Percentiles rank a stretch among this genome's conserved stretches.
These are phyloP conservation scores for Saccopteryx leptura DNA, from an alignment of 2,113 vertebrate genomes.

Conservation along the genomic window DNA sequence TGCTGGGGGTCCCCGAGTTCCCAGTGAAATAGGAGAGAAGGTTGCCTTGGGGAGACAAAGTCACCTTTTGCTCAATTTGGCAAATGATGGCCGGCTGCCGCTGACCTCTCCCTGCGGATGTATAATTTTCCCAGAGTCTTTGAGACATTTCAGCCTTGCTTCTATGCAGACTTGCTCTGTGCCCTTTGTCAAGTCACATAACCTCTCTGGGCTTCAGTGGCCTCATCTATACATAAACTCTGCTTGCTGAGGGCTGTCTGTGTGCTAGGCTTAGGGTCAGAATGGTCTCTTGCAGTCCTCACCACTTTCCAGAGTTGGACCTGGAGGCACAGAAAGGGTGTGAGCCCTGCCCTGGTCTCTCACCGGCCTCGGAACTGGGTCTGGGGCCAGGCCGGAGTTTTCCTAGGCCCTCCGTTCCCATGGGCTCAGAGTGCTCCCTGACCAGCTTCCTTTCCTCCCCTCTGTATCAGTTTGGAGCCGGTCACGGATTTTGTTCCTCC, in stretches of 20 bases:
- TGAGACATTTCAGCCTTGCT: background rate
- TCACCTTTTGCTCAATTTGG: fast-evolving
- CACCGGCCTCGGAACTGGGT: background rate
- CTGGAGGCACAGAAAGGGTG: background rate
- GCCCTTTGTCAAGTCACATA: background rate
- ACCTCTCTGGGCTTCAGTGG: slow-evolving; percentile 37
- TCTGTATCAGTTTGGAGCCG: slow-evolving; percentile 2
- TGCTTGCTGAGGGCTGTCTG: background rate
- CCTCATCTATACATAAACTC: background rate
- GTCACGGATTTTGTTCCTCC: slow-evolving; percentile 75
- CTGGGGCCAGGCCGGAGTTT: background rate
- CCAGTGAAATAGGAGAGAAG: no score
- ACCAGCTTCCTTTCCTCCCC: background rate
- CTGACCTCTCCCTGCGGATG: no score
- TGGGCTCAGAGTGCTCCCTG: background rate
- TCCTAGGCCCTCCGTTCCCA: background rate
- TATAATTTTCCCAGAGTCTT: background rate
- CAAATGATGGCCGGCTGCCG: background rate
- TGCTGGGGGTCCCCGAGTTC: fast-evolving
- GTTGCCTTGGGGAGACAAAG: background rate
- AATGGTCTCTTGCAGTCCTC: background rate
- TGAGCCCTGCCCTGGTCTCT: fast-evolving
- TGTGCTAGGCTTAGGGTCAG: background rate
- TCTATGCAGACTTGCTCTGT: background rate
- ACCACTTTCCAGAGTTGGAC: background rate